Evolutionary conservation across 2,888 invertebrate genomes (phyloP).

Genomic region (Seira sanloemensis): DNA sequence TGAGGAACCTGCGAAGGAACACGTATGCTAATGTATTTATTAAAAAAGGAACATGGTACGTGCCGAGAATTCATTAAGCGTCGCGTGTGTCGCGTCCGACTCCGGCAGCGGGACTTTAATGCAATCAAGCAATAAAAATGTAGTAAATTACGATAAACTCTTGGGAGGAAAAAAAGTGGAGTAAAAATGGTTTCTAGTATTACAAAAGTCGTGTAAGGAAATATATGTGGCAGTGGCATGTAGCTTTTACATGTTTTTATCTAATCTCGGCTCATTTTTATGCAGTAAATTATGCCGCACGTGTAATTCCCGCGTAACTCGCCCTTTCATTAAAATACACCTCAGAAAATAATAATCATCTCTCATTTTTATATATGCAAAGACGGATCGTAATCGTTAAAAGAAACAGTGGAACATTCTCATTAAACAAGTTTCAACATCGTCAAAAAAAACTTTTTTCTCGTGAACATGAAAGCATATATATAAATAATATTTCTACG

Average conservation of each 20-base stretch:
- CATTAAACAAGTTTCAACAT: not conserved
- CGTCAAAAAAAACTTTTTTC: not conserved
- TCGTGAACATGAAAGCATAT: no score
- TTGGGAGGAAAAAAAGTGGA: no score
- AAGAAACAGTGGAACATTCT: not conserved
- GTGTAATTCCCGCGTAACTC: no score
- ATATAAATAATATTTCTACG: no score
- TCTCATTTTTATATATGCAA: not conserved
- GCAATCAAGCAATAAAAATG: conserved; percentile 13
- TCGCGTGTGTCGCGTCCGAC: not conserved
- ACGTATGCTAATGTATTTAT: not conserved
- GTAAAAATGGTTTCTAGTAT: no score
- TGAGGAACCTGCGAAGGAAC: not conserved
- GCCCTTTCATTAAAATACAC: not conserved
- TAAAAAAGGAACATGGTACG: not conserved
- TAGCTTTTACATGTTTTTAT: no score
- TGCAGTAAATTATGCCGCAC: not conserved
- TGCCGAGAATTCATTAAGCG: not conserved
- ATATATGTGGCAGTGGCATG: no score
- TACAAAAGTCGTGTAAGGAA: no score
- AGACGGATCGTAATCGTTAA: not conserved
- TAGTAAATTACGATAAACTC: conserved; percentile 44
- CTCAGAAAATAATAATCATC: not conserved
- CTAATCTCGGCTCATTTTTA: not conserved
- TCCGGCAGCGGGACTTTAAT: not conserved